Percentiles rank a stretch among this genome's conserved stretches.
phyloP scores from a whole-genome alignment of 2,797 vertebrate species.

The Microhierax caerulescens region DNA sequence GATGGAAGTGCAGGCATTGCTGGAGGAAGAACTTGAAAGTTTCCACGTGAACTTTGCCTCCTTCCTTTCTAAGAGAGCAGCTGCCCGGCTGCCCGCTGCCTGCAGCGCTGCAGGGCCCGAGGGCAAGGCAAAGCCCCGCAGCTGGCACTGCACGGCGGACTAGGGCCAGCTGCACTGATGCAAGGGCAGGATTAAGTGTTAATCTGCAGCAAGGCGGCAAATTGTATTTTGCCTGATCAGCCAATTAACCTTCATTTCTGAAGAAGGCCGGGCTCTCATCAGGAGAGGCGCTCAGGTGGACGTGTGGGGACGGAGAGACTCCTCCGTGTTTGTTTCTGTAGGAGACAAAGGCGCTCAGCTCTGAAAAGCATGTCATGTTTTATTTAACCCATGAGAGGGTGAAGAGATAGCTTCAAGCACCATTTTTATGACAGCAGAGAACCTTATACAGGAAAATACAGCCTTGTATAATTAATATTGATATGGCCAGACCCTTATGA shows the following conservation, averaged over 20 bases:
- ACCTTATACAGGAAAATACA: neutral
- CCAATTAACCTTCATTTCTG: neutral
- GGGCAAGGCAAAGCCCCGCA: neutral
- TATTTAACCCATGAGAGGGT: neutral
- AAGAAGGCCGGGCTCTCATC: neutral
- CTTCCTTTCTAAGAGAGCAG: neutral
- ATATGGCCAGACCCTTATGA: neutral
- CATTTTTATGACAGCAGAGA: neutral
- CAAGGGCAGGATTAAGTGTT: neutral
- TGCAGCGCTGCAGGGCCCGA: neutral
- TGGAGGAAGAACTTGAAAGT: neutral
- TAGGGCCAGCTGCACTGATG: neutral
- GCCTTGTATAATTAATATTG: neutral
- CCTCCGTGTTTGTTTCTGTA: neutral
- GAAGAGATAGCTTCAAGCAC: neutral
- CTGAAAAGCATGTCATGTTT: neutral
- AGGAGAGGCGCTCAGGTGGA: neutral
- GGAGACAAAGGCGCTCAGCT: neutral
- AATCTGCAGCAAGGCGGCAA: neutral
- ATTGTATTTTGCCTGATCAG: neutral
- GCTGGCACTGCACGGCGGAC: fast-evolving
- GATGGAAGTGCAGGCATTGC: neutral
- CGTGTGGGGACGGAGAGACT: fast-evolving
- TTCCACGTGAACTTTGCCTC: neutral
- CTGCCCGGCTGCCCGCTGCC: neutral